Base-by-base conservation (phyloP, 2,888 invertebrate species). In the Bombylius discolor region DNA sequence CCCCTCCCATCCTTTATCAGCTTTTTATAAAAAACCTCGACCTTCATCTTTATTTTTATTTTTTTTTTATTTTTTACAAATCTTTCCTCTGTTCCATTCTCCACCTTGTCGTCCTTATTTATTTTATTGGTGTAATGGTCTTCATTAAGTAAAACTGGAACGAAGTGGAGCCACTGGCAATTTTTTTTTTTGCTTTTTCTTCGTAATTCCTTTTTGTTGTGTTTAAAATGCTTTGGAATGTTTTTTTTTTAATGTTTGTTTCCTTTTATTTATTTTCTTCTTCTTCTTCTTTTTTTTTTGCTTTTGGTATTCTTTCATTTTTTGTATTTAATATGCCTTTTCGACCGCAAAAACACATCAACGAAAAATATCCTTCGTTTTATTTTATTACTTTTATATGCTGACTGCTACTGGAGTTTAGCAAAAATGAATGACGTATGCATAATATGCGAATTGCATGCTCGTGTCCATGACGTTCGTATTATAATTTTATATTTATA, bases 261-360 rank as follows among this genome's bases (percentile, higher is more conserved):
- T 7, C 39, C 11, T 42, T 42, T 42, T 11, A 11, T 4, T 11
- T 42, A 11, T 42, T 42, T 42, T 42, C 4, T 42, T 42, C 11
- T 42, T 42, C 12, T 7, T 42, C 5, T 11, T 42, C 5, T 1
- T 11, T 11, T 42, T 42, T 42, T 42, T 42, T 5, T 42, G 39
- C 11, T 42, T 5, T 11, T 42, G 7, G 8, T 42, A 11, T 42
- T 42, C 12, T 42, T 42, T 42, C 8, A 7, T 36, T 34, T 34
- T 34, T 34, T 7, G 34, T 34, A 6, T 6, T 34, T 34, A 34
- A 7, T 7, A 36, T 36, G 8, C 8, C 45, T 49, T 54, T 54
- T 54, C 34, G 34, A 45, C 36, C 49, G 49, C 54, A 54, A 54
- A 54, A 49, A 49, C 44, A 53, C 49, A 49, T 53, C 53, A 53